phyloP scores from a whole-genome alignment of 2,888 invertebrate genomes.

The Lordiphosa andalusiaca region DNA sequence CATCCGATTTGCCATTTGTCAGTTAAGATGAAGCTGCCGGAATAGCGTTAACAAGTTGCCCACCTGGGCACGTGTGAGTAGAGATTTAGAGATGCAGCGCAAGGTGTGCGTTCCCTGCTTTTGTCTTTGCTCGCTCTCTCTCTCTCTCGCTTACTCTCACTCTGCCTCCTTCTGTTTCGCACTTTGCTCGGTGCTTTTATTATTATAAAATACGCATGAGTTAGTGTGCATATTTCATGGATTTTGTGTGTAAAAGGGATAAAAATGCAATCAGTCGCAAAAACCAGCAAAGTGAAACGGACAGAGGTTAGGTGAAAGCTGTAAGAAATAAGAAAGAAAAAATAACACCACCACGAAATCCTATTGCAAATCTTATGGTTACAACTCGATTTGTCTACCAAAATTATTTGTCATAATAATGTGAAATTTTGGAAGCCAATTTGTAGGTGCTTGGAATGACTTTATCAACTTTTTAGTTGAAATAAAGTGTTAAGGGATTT shows the following conservation, averaged over 20 bases:
- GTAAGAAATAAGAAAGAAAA: constrained; percentile 5
- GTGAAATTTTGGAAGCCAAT: constrained; percentile 16
- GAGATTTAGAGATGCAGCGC: constrained; percentile 18
- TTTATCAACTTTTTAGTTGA: no score
- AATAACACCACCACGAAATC: constrained; percentile 23
- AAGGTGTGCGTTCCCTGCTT: constrained; percentile 30
- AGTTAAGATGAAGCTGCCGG: constrained; percentile 28
- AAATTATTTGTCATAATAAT: not conserved
- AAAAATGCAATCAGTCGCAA: constrained; percentile 74
- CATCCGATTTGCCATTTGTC: constrained; percentile 40
- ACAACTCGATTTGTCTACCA: constrained; percentile 28
- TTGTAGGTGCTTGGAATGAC: not conserved
- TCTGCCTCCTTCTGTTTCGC: constrained; percentile 15
- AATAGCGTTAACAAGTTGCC: constrained; percentile 34
- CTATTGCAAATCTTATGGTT: constrained; percentile 20
- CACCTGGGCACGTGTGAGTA: constrained; percentile 36
- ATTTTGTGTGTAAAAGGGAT: constrained; percentile 71
- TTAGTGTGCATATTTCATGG: constrained; percentile 74
- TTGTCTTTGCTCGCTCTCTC: constrained; percentile 46
- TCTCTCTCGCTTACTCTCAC: not conserved
- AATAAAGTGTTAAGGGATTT: no score
- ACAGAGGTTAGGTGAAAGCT: constrained; percentile 21
- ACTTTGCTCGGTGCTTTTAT: constrained; percentile 60
- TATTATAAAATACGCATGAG: constrained; percentile 74
- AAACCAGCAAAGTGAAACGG: constrained; percentile 72